Evolutionary conservation across 92 coral and sea anemone genomes (phyloP).

Genomic region (Epizoanthus stellaris): DNA sequence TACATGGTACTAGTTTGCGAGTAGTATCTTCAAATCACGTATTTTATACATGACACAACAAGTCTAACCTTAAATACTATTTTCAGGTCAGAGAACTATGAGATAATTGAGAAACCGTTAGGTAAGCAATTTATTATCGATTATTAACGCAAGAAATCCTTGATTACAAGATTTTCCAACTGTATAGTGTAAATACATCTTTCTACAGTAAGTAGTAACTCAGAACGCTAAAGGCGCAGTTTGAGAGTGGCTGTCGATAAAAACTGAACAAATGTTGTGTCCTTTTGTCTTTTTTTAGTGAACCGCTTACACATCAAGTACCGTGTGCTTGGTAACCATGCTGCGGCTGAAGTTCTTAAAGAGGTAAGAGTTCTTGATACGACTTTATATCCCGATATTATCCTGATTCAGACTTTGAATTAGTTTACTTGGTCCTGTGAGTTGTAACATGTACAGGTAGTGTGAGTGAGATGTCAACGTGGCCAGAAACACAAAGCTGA

Average conservation of each 20-base stretch:
- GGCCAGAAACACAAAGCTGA: no score
- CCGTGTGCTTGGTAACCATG: conserved; percentile 92
- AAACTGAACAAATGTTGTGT: neutral
- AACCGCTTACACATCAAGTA: conserved; percentile 85
- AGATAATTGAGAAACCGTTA: conserved; percentile 81
- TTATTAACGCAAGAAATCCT: no score
- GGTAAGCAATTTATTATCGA: conserved; percentile 51
- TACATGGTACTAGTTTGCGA: no score
- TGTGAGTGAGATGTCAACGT: no score
- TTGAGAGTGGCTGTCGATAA: neutral
- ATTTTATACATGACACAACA: no score
- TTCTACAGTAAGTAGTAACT: no score
- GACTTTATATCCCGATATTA: neutral
- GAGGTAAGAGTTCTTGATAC: conserved; percentile 65
- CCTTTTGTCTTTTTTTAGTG: conserved; percentile 57
- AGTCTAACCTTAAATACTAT: conserved; percentile 2
- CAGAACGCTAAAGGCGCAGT: neutral
- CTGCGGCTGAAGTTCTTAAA: conserved; percentile 90
- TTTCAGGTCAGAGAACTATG: conserved; percentile 87
- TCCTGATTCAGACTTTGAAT: neutral
- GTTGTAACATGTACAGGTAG: no score
- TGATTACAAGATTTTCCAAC: no score
- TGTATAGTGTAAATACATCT: no score
- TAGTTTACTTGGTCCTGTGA: no score
- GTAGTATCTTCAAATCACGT: no score